phyloP scores from a whole-genome alignment of 2,113 vertebrate species.

The Crotalus helleri region DNA sequence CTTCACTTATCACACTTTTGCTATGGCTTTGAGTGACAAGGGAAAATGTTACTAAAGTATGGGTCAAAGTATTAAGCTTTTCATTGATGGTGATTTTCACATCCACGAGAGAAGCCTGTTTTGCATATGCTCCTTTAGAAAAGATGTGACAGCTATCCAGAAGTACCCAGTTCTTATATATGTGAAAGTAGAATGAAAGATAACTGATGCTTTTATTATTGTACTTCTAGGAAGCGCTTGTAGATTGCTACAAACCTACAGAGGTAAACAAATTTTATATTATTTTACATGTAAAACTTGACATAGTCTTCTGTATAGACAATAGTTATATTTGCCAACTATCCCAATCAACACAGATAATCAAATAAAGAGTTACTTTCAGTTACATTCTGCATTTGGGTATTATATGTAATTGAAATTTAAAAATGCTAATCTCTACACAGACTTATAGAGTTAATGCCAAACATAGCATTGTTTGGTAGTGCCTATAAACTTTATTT shows the following conservation, averaged over 20 bases:
- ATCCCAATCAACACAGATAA: not conserved
- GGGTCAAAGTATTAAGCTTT: not conserved
- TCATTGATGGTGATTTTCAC: not conserved
- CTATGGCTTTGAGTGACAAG: not conserved
- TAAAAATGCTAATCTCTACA: not conserved
- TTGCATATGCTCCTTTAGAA: not conserved
- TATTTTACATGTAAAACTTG: not conserved
- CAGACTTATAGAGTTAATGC: not conserved
- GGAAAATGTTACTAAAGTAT: not conserved
- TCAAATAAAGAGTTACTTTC: not conserved
- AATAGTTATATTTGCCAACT: not conserved
- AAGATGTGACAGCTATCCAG: not conserved
- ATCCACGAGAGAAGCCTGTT: not conserved
- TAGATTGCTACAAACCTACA: constrained; percentile 96
- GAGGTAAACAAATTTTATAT: constrained; percentile 77
- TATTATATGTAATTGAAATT: not conserved
- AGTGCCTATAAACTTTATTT: not conserved
- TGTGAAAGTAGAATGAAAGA: not conserved
- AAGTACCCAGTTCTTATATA: not conserved
- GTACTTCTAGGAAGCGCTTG: constrained; percentile 85
- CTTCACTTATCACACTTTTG: not conserved
- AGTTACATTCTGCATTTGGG: not conserved
- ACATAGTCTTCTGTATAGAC: constrained; percentile 9
- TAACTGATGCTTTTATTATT: constrained; percentile 52
- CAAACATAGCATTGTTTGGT: not conserved